A percentile compares a stretch with the other conserved stretches of the same genome.
These are phyloP conservation scores for Porites rus DNA, from an alignment of 92 coral and sea anemone genomes.

Conservation along the genomic window DNA sequence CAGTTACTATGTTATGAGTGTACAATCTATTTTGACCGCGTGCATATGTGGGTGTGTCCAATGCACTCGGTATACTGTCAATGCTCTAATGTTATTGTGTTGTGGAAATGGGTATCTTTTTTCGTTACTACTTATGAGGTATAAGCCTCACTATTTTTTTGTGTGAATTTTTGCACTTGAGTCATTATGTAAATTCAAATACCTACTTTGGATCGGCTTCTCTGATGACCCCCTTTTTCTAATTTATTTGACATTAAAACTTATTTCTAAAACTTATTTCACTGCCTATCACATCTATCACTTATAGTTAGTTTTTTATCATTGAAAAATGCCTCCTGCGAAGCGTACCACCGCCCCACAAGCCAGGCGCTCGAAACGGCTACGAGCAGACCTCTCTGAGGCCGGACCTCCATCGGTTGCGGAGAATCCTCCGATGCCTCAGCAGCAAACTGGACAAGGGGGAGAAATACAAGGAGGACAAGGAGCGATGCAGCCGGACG, in stretches of 20 bases:
- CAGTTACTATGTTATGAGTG: background rate
- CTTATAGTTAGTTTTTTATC: background rate
- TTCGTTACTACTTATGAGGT: background rate
- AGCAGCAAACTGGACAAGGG: background rate
- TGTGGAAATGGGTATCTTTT: background rate
- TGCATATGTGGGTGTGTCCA: constrained; percentile 30
- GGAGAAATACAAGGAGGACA: background rate
- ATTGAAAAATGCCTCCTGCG: constrained; percentile 8
- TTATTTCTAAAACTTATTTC: background rate
- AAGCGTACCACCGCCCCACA: constrained; percentile 1
- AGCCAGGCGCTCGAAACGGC: background rate
- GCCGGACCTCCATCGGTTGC: background rate
- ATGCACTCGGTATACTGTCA: constrained; percentile 28
- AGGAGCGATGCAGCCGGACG: constrained; percentile 5
- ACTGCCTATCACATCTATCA: background rate
- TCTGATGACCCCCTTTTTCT: too few species aligned
- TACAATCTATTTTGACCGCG: constrained; percentile 40
- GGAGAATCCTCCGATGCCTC: background rate
- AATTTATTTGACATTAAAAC: background rate
- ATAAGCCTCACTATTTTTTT: background rate
- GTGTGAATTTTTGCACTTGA: too few species aligned
- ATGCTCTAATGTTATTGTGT: background rate
- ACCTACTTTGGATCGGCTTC: too few species aligned
- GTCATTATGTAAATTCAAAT: too few species aligned
- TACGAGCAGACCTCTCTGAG: background rate